Percentiles rank a stretch among this genome's conserved stretches.
Conservation (phyloP, 2,797 vertebrate species). For the Coracias cyanogaster region DNA sequence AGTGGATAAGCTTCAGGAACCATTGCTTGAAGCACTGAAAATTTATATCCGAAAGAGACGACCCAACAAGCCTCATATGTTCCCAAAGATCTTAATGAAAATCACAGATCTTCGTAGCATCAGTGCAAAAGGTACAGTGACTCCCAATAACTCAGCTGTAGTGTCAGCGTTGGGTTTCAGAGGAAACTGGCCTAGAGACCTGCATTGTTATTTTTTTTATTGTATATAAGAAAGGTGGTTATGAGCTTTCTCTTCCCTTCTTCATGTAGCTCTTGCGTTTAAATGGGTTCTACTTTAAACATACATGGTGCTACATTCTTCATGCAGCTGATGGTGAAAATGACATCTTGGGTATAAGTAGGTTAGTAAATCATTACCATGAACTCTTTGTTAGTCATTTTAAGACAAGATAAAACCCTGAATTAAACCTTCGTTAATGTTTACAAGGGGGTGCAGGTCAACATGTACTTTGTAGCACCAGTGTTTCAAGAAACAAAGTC, state of each 20-base stretch:
- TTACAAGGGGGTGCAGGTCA: not conserved
- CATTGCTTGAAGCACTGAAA: slow-evolving; percentile 93
- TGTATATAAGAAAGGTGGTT: not conserved
- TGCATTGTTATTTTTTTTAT: not conserved
- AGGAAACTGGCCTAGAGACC: not conserved
- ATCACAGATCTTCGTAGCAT: slow-evolving; percentile 97
- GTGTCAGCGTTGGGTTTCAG: not conserved
- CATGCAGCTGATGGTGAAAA: not conserved
- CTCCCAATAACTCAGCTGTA: not conserved
- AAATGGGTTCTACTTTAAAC: not conserved
- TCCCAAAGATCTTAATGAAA: slow-evolving; percentile 98
- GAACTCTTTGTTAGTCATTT: not conserved
- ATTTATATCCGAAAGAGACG: slow-evolving; percentile 93
- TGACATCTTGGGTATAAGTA: not conserved
- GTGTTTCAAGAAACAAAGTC: not conserved
- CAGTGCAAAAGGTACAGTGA: slow-evolving; percentile 90
- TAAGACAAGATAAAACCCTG: not conserved
- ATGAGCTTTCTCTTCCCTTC: not conserved
- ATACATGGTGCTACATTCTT: not conserved
- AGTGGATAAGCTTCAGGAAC: slow-evolving; percentile 95
- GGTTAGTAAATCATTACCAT: not conserved
- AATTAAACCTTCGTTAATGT: not conserved
- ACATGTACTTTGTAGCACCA: not conserved
- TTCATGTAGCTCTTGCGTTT: not conserved
- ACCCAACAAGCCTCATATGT: slow-evolving; percentile 95